A percentile compares a stretch with the other conserved stretches of the same genome.
phyloP scores from a whole-genome alignment of 2,888 invertebrate genomes.

The Brachyopa scutellaris region DNA sequence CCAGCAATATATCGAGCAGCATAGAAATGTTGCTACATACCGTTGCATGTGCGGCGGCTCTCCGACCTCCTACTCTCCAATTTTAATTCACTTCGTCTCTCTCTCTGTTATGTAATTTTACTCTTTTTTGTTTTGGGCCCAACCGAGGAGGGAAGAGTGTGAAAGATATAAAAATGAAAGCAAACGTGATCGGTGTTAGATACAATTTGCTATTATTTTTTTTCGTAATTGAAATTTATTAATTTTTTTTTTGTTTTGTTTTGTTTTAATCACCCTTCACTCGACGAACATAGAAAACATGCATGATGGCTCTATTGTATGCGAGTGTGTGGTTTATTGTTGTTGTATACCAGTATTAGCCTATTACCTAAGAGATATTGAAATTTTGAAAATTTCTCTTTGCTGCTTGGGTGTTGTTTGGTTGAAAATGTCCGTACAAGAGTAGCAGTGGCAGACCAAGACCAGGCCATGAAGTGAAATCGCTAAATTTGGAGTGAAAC shows the following conservation, averaged over 20 bases:
- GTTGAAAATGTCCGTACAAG: conserved; percentile 49
- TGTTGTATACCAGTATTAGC: conserved; percentile 9
- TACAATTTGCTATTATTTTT: conserved; percentile 49
- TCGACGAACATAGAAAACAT: conserved; percentile 33
- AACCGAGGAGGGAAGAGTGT: background rate
- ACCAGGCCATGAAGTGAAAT: conserved; percentile 61
- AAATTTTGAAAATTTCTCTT: conserved; percentile 71
- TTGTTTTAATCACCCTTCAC: conserved; percentile 71
- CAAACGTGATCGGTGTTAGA: conserved; percentile 52
- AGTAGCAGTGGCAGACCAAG: background rate
- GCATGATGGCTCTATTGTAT: background rate
- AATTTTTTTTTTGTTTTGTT: conserved; percentile 35
- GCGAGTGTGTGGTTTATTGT: too few relatives aligned
- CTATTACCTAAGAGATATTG: conserved; percentile 66
- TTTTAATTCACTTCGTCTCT: conserved; percentile 23
- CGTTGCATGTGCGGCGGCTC: conserved; percentile 8
- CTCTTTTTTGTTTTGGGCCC: conserved; percentile 22
- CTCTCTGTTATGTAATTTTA: conserved; percentile 52
- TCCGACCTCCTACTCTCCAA: background rate
- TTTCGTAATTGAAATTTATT: conserved; percentile 66
- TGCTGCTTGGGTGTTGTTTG: conserved; percentile 29
- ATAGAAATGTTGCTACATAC: conserved; percentile 67
- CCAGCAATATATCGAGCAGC: conserved; percentile 41
- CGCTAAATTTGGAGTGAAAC: conserved; percentile 67
- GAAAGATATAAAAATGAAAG: conserved; percentile 57